Percentiles rank a stretch among this genome's conserved stretches.
Conservation (phyloP, 2,113 vertebrate species). For the Leptocoma aspasia region DNA sequence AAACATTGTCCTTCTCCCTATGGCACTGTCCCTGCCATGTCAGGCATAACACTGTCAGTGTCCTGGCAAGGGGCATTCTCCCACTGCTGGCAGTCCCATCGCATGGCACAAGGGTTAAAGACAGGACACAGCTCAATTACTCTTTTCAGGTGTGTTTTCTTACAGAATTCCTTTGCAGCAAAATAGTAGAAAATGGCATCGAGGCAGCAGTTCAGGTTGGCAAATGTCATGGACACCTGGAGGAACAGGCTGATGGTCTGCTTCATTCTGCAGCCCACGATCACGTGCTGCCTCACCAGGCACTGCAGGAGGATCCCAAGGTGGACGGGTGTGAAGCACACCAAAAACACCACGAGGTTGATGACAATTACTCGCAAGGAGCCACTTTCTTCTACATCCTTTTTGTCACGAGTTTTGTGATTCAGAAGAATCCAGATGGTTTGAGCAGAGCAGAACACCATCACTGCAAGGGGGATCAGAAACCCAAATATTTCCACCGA, state of each 20-base stretch:
- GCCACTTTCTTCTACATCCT: background rate
- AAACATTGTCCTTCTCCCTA: background rate
- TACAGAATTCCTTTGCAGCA: slow-evolving; percentile 77
- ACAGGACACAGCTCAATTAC: background rate
- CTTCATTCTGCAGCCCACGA: slow-evolving; percentile 68
- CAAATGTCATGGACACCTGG: slow-evolving; percentile 80
- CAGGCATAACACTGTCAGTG: background rate
- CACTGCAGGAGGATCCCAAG: slow-evolving; percentile 84
- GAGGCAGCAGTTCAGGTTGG: slow-evolving; percentile 89
- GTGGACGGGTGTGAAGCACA: slow-evolving; percentile 88
- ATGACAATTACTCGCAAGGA: slow-evolving; percentile 79
- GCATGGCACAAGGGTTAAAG: background rate
- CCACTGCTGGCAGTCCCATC: background rate
- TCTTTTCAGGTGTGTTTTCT: background rate
- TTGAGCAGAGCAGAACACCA: slow-evolving; percentile 78
- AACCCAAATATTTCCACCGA: slow-evolving; percentile 85
- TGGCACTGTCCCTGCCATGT: background rate
- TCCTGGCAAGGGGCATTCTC: background rate
- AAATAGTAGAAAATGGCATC: slow-evolving; percentile 92
- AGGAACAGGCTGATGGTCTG: slow-evolving; percentile 81
- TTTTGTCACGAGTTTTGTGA: background rate
- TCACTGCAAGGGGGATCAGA: slow-evolving; percentile 75
- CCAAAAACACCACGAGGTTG: slow-evolving; percentile 82
- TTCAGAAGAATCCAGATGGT: slow-evolving; percentile 72
- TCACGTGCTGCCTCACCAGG: slow-evolving; percentile 77